Evolutionary conservation across 2,888 invertebrate genomes (phyloP).

Genomic region (Athrips mouffetella): DNA sequence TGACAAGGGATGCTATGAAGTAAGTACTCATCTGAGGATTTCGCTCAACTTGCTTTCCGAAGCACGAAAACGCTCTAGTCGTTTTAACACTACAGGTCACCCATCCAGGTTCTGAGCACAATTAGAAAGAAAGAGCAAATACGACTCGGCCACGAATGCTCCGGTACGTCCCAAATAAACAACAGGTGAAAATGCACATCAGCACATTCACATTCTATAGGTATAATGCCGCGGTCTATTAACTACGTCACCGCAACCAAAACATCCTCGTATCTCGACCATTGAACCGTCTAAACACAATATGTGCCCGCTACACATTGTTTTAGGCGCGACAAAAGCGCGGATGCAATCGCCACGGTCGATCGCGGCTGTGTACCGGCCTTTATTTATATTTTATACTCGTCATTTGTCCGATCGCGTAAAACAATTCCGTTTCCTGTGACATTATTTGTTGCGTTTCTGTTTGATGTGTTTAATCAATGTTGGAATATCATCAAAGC

Average conservation of each 20-base stretch:
- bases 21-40: no score
- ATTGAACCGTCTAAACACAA: slow-evolving; percentile 24
- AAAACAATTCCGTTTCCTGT: slow-evolving; percentile 57
- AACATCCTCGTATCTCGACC: slow-evolving; percentile 12
- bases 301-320: slow-evolving; percentile 43
- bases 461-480: slow-evolving; percentile 3
- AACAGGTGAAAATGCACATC: slow-evolving; percentile 2
- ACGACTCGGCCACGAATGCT: no score
- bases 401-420: slow-evolving; percentile 46
- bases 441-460: slow-evolving; percentile 6
- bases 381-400: slow-evolving; percentile 26
- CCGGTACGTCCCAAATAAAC: neutral
- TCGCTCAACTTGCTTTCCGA: no score
- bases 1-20: no score
- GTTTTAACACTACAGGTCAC: no score
- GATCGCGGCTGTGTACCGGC: slow-evolving; percentile 48
- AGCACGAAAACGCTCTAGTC: no score
- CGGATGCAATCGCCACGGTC: slow-evolving; percentile 56
- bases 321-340: slow-evolving; percentile 51
- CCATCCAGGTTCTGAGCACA: no score
- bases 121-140: no score
- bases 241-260: slow-evolving; percentile 3
- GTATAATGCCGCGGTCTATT: neutral
- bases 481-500: neutral
- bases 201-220: neutral